These are phyloP conservation scores for Cygnus buccinator DNA, from an alignment of 2,113 vertebrate genomes.

Conservation along the genomic window DNA sequence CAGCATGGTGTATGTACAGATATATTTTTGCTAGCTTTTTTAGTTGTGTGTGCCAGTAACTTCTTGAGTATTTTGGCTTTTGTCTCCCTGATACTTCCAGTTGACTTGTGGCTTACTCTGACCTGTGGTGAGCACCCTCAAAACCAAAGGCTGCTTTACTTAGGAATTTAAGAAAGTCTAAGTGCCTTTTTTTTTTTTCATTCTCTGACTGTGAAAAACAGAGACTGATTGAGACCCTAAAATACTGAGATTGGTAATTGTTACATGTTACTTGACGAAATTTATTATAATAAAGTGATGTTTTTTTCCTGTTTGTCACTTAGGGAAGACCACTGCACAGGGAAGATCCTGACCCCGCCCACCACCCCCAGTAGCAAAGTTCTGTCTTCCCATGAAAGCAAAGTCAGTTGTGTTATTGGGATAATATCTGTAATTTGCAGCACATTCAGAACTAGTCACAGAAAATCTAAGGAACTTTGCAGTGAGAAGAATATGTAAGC, in stretches of 20 bases:
- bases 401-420: background rate
- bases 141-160: background rate
- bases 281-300: background rate
- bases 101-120: background rate
- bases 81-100: background rate
- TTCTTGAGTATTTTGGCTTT: background rate
- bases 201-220: background rate
- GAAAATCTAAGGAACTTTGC: background rate
- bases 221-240: background rate
- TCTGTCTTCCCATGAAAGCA: background rate
- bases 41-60: background rate
- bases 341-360: background rate
- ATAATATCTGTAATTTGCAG: background rate
- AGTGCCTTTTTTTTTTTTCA: background rate
- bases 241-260: background rate
- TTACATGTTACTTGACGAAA: background rate
- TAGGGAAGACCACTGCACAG: background rate
- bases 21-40: background rate
- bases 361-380: background rate
- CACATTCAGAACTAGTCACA: no score
- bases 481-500: background rate
- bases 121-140: background rate
- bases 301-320: background rate
- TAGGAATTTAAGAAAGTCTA: background rate
- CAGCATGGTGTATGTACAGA: background rate